Evolutionary conservation across 1,140 invertebrate genomes (phyloP).

Genomic region (Drosophila yakuba): DNA sequence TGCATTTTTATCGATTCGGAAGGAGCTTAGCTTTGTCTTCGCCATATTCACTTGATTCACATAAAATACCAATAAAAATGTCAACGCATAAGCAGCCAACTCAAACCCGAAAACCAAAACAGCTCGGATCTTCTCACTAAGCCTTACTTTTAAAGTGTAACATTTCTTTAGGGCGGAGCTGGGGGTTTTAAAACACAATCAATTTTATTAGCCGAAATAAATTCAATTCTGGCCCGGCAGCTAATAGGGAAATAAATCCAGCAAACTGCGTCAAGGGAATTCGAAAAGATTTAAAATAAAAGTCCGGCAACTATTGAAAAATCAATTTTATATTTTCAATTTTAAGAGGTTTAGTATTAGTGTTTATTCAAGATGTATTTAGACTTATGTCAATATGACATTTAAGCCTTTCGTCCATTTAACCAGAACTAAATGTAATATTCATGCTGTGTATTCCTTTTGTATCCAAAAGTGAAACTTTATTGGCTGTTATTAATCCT

Average conservation of each 20-base stretch:
- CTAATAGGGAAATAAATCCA: conserved; percentile 1
- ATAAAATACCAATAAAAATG: conserved; percentile 79
- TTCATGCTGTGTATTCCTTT: background rate
- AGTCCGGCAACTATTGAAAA: too few relatives aligned
- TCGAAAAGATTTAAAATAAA: background rate
- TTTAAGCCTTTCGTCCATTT: background rate
- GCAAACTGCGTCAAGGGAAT: background rate
- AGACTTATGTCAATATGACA: too few relatives aligned
- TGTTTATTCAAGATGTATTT: too few relatives aligned
- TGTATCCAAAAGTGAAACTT: conserved; percentile 19
- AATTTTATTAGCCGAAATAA: conserved; percentile 62
- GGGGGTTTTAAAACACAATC: conserved; percentile 64
- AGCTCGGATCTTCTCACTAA: conserved; percentile 32
- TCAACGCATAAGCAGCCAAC: conserved; percentile 64
- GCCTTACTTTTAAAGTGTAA: conserved; percentile 65
- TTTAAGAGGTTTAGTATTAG: too few relatives aligned
- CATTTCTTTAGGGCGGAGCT: conserved; percentile 38
- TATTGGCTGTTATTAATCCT: conserved; percentile 10
- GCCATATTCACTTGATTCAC: conserved; percentile 58
- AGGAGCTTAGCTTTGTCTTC: conserved; percentile 75
- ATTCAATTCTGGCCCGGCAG: conserved; percentile 22
- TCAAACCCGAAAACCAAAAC: conserved; percentile 32
- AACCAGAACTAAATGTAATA: background rate
- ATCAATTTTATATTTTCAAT: too few relatives aligned
- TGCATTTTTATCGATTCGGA: conserved; percentile 80